Evolutionary conservation across 2,888 invertebrate species (phyloP).

Genomic region (Phlogophora meticulosa): DNA sequence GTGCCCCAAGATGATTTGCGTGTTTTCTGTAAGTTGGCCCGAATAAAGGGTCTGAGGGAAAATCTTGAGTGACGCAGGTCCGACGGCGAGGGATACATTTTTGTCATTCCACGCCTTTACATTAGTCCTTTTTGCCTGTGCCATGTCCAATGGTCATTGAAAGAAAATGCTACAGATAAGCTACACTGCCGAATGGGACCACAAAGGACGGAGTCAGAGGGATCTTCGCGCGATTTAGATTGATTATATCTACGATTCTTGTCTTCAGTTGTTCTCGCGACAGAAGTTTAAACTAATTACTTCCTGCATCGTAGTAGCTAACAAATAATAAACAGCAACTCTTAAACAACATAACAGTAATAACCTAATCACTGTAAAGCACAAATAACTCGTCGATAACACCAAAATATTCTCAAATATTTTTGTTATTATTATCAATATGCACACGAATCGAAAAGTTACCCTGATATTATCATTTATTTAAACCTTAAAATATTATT

Average conservation of each 20-base stretch:
- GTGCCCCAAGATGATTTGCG: constrained; percentile 72
- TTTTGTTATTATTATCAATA: constrained; percentile 8
- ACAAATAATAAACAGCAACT: neutral
- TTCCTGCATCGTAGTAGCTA: neutral
- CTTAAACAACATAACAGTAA: neutral
- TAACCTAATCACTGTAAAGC: neutral
- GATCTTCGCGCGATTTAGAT: constrained; percentile 35
- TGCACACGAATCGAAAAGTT: constrained; percentile 18
- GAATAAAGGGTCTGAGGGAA: constrained; percentile 74
- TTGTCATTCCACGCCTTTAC: constrained; percentile 78
- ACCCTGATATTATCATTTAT: constrained; percentile 40
- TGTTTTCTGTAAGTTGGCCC: constrained; percentile 76
- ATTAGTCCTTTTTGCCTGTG: constrained; percentile 70
- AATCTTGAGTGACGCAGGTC: constrained; percentile 83
- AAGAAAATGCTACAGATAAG: constrained; percentile 62
- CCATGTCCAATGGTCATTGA: constrained; percentile 61
- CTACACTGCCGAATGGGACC: constrained; percentile 48
- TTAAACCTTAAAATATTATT: constrained; percentile 40
- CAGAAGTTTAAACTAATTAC: constrained; percentile 10
- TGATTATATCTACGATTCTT: constrained; percentile 23
- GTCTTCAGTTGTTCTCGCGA: neutral
- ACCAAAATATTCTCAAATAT: constrained; percentile 4
- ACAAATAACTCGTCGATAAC: neutral
- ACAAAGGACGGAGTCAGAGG: constrained; percentile 37
- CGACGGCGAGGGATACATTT: constrained; percentile 81